Base-by-base conservation (phyloP, 1,140 invertebrate genomes). In the Triops cancriformis region DNA sequence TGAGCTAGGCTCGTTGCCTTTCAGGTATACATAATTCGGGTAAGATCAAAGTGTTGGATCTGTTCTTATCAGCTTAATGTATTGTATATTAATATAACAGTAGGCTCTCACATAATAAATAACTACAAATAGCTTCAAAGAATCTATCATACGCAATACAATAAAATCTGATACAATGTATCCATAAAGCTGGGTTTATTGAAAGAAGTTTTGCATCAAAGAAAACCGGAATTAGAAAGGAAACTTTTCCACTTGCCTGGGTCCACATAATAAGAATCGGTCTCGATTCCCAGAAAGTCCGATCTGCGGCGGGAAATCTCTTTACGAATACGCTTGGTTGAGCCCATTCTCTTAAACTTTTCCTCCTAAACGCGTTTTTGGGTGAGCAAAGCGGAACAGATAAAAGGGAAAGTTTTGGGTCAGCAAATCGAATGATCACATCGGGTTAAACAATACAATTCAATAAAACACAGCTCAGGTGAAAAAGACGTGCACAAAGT, bases 201-300 rank as follows among this genome's bases (percentile, higher is more conserved):
- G 11, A 26, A 14, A 26, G 28, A 26, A 31, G 3, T 0, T 7
- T 74, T 23, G 18, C 18, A 74, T 74, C 37, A 28, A 28, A 74
- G n/a, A 10, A 37, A 31, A 74, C 14, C 6, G 18, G 27, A 43
- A 72, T 73, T n/a, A 0, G 27, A 18, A 73, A 79, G 5, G n/a
- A n/a, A 14, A 74, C 64, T 72, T 26, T 79, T 79, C 76, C 76
- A 79, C 79, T 89, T 51, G 90, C 88, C 74, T 87, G 41, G 73
- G 80, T 37, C 18, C 26, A 76, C 31, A 51, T 64, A 41, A 28
- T 27, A 72, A 12, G 72, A 73, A 26, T 64, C 14, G 72, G 90
- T 91, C 81, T 94, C 92, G 80, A 95, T 90, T 42, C 93, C 93
- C 23, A 95, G 85, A 82, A 95, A 95, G 84, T 93, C 93, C 26